These are phyloP conservation scores for Aquatica leii DNA, from an alignment of 2,888 invertebrate species.

Conservation along the genomic window DNA sequence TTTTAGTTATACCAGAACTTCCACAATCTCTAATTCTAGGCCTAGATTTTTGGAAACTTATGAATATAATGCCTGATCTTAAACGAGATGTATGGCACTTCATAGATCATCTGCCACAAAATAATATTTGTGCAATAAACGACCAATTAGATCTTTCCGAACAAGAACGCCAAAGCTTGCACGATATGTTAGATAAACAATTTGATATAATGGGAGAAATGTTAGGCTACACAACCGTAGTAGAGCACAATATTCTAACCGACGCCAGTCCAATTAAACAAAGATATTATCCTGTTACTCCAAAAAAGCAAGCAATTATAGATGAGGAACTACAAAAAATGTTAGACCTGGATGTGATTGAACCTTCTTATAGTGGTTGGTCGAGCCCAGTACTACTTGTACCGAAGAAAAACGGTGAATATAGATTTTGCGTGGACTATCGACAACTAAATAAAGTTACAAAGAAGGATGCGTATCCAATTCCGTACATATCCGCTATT, in stretches of 20 bases:
- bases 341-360: not conserved
- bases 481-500: slow-evolving; percentile 41
- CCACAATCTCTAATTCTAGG: not conserved
- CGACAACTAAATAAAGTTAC: slow-evolving; percentile 41
- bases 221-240: not conserved
- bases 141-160: not conserved
- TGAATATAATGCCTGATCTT: not conserved
- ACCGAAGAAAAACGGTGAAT: too few species aligned
- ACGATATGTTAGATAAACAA: not conserved
- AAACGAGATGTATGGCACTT: not conserved
- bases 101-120: not conserved
- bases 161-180: not conserved
- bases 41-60: not conserved
- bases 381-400: not conserved
- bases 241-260: too few species aligned
- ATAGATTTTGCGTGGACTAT: slow-evolving; percentile 45
- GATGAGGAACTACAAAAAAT: slow-evolving; percentile 1
- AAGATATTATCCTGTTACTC: slow-evolving; percentile 1
- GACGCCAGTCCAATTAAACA: not conserved
- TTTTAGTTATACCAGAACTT: too few species aligned
- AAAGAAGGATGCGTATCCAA: slow-evolving; percentile 34
- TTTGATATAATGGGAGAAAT: not conserved
- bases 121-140: too few species aligned
- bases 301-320: not conserved
- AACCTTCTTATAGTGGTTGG: not conserved